Evolutionary conservation across 1,140 invertebrate species (phyloP), one percentile per base, ranked within the genome.

Genomic region (Heterodera carotae): DNA sequence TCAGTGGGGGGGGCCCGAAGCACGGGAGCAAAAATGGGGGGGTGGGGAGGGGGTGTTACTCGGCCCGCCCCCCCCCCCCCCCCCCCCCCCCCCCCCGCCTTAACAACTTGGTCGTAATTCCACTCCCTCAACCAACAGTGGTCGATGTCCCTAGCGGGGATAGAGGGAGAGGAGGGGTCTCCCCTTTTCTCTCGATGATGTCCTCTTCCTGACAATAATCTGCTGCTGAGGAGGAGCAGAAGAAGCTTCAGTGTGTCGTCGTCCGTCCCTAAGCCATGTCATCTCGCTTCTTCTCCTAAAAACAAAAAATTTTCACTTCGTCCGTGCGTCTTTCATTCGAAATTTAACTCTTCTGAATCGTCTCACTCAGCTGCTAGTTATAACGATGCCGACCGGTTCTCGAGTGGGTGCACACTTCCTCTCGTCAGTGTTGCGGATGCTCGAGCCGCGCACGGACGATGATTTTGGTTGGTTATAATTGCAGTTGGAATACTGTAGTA

Each of bases 381-480:
- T 25, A 75, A 82, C 22, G n/a, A 88, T 86, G 85, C 83, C 83
- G 69, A 82, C 85, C 33, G 85, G 85, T 56, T 85, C 80, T 53
- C 68, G 83, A 34, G 84, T 87, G 34, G 85, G 86, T 33, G 71
- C 87, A 62, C 85, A 87, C 60, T 87, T 87, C 77, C 79, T 87
- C 36, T 85, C 85, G 66, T 85, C 84, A 18, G 85, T 85, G 8
- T 56, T 87, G 15, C 70, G 85, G 31, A 76, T 87, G 66, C 77
- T 87, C 15, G 85, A 87, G 72, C 86, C 87, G 29, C 81, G 85
- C n/a, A 88, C 89, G 62, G 90, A 90, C 81, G 90, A 90, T 85
- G 90, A 90, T 78, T 86, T 82, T 76, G 81, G 72, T 74, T n/a
- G n/a, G n/a, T n/a, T n/a, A n/a, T n/a, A n/a, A n/a, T n/a, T n/a